Base-by-base conservation (phyloP, 2,888 invertebrate species). In the Erebia epiphron region DNA sequence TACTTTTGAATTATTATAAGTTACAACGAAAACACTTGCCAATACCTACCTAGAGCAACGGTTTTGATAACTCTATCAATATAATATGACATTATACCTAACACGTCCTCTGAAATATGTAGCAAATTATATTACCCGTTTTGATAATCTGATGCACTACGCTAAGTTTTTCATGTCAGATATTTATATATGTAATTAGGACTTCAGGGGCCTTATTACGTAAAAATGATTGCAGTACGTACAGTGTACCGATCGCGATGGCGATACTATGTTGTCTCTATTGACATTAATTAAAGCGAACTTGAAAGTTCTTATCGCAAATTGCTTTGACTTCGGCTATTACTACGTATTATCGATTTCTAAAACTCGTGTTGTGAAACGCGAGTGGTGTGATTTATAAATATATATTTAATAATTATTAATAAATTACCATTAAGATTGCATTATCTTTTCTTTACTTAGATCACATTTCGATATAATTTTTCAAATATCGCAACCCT, bases 1-100 rank as follows among this genome's bases (percentile, higher is more conserved):
- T 21, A 57, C 10, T 61, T 16, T 46, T 16, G 13, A 18, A 46
- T 61, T 18, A 13, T 61, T 26, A 26, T 26, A 26, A 3, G 26
- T 26, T 26, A 18, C 16, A 41, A 46, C 13, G 5, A 61, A 61
- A 61, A 61, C 46, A 61, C 16, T 61, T 11, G 18, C 18, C 41
- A 60, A 43, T 10, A 26, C 46, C 46, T 46, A 46, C 43, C 7
- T 2, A 58, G 26, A 58, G n/a, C 57, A n/a, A 58, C 26, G 13
- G 16, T 18, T 18, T 41, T 14, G 61, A 61, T 61, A 61, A 61
- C 61, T 18, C 43, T 43, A 61, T 61, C 61, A 16, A 61, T 46
- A 43, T 26, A 14, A n/a, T 52, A 52, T 52, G 18, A 10, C 54
- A 58, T n/a, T 2, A 58, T 35, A 58, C n/a, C n/a, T n/a, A n/a